Evolutionary conservation across 1,140 invertebrate genomes (phyloP), one percentile per base, ranked within the genome.

Genomic region (Macrosteles quadrilineatus): DNA sequence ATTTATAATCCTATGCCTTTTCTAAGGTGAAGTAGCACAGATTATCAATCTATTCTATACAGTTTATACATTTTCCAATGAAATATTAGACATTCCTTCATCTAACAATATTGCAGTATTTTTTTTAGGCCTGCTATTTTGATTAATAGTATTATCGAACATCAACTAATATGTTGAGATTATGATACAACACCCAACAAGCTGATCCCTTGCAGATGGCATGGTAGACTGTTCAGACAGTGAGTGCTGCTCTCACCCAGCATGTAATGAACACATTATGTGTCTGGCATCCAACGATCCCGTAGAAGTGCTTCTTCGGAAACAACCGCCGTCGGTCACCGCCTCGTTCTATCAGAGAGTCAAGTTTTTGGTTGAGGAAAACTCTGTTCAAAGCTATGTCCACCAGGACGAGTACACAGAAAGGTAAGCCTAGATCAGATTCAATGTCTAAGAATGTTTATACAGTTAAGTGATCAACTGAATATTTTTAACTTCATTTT

Each of bases 261-360:
- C 88, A 45, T 99, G 98, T 81, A 83, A 88, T 32, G 91, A 94
- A 74, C 91, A 95, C 81, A 89, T 95, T 70, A 96, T 97, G 90
- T 99, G 97, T 82, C 87, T 96, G 71, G 91, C 92, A 1, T 95
- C 95, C 73, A 95, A 95, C 76, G 95, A 98, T 81, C 96, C 97
- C 0, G 93, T 96, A 2, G 96, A 97, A 80, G 96, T 98, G 2
- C 85, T 99, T 0, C 85, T 98, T 0, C 84, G 96, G 32, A 98
- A 98, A 83, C 95, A 98, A 77, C 95, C 96, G 1, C 95, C 96
- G 11, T 94, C 94, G 43, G 93, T 97, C 36, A 97, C 96, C 1
- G 95, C 96, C 4, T 97, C 96, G 0, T 99, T 99, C 82, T 99
- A 98, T 79, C 96, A 99, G 80, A 87, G 96, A 47, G 96, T 99